A percentile compares a stretch with the other conserved stretches of the same genome.
Evolutionary conservation across 1,140 invertebrate species (phyloP).

Genomic region (Achatina immaculata): DNA sequence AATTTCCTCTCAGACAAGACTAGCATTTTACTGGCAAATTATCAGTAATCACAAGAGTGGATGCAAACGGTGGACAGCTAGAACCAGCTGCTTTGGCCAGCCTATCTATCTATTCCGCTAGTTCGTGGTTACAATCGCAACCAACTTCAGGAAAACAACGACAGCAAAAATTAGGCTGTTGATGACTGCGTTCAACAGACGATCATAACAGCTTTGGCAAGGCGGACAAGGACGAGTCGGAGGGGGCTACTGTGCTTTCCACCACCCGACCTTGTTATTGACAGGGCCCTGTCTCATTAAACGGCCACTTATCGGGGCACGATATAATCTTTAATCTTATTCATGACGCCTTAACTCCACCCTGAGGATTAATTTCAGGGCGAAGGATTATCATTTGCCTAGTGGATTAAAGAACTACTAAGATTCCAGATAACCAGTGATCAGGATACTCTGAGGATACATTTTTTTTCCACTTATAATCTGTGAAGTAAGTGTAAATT

Average conservation of each 20-base stretch:
- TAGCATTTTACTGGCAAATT: constrained; percentile 34
- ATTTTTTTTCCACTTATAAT: too few relatives aligned
- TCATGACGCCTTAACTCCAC: not conserved
- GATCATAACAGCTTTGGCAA: constrained; percentile 27
- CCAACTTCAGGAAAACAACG: not conserved
- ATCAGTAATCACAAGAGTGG: constrained; percentile 27
- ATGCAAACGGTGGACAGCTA: not conserved
- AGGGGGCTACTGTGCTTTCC: not conserved
- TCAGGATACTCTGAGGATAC: too few relatives aligned
- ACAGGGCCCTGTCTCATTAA: constrained; percentile 25
- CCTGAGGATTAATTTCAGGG: not conserved
- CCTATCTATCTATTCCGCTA: constrained; percentile 35
- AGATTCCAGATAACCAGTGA: too few relatives aligned
- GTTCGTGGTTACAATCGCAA: not conserved
- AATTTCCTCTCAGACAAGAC: not conserved
- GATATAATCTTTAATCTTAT: not conserved
- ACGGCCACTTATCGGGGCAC: not conserved
- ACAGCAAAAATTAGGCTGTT: constrained; percentile 28
- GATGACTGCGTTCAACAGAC: constrained; percentile 32
- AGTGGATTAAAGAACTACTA: not conserved
- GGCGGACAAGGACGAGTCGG: not conserved
- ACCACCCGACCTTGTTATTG: not conserved
- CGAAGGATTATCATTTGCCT: not conserved
- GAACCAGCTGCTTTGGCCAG: not conserved
- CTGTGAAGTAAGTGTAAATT: too few relatives aligned